Evolutionary conservation across 2,113 vertebrate species (phyloP).

Genomic region (Clarias batrachus): DNA sequence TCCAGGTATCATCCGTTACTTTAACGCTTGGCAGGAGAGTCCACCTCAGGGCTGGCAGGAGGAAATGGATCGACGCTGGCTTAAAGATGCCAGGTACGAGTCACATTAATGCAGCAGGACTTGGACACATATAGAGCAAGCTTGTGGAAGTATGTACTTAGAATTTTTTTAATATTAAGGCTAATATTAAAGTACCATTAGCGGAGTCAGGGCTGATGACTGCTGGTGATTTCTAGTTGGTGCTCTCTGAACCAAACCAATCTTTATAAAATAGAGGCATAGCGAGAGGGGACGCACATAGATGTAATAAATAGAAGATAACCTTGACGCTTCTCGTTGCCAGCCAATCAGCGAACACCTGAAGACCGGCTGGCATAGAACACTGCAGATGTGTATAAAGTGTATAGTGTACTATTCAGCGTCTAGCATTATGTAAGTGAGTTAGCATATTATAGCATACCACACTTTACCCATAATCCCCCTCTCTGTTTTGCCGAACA

Average conservation of each 20-base stretch:
- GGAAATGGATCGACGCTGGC: conserved; percentile 92
- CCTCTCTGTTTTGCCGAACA: background rate
- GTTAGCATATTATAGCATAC: background rate
- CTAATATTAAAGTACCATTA: background rate
- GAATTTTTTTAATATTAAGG: background rate
- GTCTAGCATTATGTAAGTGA: no score
- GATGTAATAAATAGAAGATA: background rate
- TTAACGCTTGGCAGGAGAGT: conserved; percentile 97
- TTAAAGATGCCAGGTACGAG: conserved; percentile 89
- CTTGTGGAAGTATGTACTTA: background rate
- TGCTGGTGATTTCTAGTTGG: background rate
- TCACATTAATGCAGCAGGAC: background rate
- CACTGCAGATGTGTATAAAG: background rate
- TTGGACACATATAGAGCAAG: no score
- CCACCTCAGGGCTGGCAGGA: conserved; percentile 97
- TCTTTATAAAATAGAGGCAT: background rate
- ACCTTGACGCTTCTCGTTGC: background rate
- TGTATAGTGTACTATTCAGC: background rate
- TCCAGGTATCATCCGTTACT: conserved; percentile 95
- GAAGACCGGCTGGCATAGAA: background rate
- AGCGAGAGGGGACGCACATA: background rate
- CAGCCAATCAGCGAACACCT: background rate
- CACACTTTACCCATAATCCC: background rate
- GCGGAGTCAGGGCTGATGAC: background rate
- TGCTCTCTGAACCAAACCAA: background rate